These are phyloP conservation scores for Malaclemys terrapin DNA, from an alignment of 2,113 vertebrate species.

Conservation along the genomic window DNA sequence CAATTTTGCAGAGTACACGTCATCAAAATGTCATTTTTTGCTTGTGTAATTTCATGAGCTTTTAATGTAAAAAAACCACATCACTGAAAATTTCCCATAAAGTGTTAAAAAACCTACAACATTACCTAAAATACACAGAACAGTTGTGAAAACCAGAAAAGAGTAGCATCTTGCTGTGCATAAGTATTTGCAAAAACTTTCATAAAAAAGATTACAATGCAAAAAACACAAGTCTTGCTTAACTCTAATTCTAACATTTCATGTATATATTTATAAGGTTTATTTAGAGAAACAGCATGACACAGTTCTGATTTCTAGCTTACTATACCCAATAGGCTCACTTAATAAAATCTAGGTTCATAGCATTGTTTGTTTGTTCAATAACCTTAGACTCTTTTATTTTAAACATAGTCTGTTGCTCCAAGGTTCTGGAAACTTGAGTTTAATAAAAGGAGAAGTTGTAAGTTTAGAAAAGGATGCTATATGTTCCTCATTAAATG, in stretches of 20 bases:
- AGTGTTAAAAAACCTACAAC: not conserved
- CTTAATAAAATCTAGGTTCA: not conserved
- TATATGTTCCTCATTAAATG: not conserved
- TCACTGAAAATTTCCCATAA: not conserved
- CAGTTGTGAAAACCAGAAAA: not conserved
- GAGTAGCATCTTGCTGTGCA: not conserved
- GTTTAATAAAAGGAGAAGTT: not conserved
- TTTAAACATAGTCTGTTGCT: not conserved
- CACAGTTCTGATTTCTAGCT: not conserved
- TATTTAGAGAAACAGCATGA: conserved; percentile 8
- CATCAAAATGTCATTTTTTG: not conserved
- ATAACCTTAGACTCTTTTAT: no score
- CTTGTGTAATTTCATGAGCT: not conserved
- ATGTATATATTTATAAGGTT: not conserved
- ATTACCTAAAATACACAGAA: not conserved
- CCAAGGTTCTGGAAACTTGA: not conserved
- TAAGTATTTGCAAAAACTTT: not conserved
- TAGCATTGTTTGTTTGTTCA: not conserved
- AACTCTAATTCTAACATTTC: not conserved
- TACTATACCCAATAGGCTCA: not conserved
- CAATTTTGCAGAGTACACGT: not conserved
- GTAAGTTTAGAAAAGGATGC: not conserved
- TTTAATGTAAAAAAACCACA: not conserved
- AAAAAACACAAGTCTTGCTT: not conserved
- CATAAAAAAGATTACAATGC: not conserved